Base-by-base conservation (phyloP, 2,888 invertebrate genomes). In the Lepidochrysops patricia region DNA sequence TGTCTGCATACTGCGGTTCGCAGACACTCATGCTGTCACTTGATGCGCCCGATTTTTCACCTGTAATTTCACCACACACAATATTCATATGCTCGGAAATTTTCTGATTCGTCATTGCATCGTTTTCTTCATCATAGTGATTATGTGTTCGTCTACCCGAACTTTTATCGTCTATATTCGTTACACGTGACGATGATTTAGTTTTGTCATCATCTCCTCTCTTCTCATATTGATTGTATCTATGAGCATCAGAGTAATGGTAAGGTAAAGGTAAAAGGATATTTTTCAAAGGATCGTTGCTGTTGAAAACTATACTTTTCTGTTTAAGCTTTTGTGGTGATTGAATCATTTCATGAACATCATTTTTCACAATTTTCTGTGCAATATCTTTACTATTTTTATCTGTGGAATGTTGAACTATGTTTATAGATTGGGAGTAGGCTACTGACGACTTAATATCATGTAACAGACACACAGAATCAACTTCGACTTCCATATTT, bases 281-380 rank as follows among this genome's bases (percentile, higher is more conserved):
- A 62, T 88, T 88, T 61, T 88, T 88, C 9, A 88, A 67, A 0
- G 89, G 88, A 63, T 87, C 87, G 0, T 61, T 19, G 3, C 74
- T 79, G 58, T 88, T 88, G 49, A 88, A 88, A 3, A 80, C 65
- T 43, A 88, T 62, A 0, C 81, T 72, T 7, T 62, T 61, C 1
- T 61, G 65, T 1, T 65, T 52, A 13, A 49, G 34, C 2, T 12
- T 59, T 15, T 5, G 49, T 4, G 34, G 26, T 57, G 43, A 59
- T 32, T 57, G 35, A 12, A 9, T 48, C 60, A 25, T 62, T 63
- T 32, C 37, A 50, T 49, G 25, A 35, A 48, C 26, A 32, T 15
- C 32, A 5, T 13, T 23, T 50, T 58, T 58, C n/a, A 25, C 48
- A 9, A 49, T 49, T 1, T 49, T 25, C 5, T 58, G 9, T 34